Evolutionary conservation across 2,888 invertebrate genomes (phyloP), one percentile per base, ranked within the genome.

Genomic region (Andricus curvator): DNA sequence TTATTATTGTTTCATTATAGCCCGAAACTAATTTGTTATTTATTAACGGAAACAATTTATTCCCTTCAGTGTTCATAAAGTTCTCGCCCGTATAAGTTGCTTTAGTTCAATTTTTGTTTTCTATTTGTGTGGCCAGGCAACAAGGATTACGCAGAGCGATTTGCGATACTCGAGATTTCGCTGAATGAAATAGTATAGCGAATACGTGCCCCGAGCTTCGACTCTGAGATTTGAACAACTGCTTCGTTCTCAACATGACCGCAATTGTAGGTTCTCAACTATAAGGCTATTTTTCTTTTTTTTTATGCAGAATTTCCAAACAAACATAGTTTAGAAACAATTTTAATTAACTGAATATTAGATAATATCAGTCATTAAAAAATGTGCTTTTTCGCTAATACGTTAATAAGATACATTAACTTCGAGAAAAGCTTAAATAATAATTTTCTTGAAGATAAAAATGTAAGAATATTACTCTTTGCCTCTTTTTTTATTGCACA

Each of bases 131-230:
- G 65, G 29, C 56, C 64, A 66, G 66, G 51, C 51, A 51, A 70
- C 51, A 51, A 9, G 70, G 29, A 51, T 70, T 70, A 70, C 70
- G 48, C 62, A n/a, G 25, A 41, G 68, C 68, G 44, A 68, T 68
- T 68, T 48, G 22, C 25, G 68, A 68, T 74, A 44, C n/a, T 51
- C 70, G 44, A 51, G 33, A 33, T 17, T 70, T 51, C 70, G 51
- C 29, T 74, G 74, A 79, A 83, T 70, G 70, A 78, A 79, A 82
- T 62, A 70, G 60, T 48, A 80, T 77, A 79, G 78, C 41, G 79
- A 78, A 66, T 82, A 86, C 86, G 86, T 86, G 85, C 81, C 65
- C 25, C 17, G 29, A 20, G 81, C 66, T 33, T 29, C 78, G 78
- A 51, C 74, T 33, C 76, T 62, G 80, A 83, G 85, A 86, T 84